Percentiles rank a stretch among this genome's conserved stretches.
phyloP scores from a whole-genome alignment of 2,797 vertebrate species.

The Rhinatrema bivittatum region DNA sequence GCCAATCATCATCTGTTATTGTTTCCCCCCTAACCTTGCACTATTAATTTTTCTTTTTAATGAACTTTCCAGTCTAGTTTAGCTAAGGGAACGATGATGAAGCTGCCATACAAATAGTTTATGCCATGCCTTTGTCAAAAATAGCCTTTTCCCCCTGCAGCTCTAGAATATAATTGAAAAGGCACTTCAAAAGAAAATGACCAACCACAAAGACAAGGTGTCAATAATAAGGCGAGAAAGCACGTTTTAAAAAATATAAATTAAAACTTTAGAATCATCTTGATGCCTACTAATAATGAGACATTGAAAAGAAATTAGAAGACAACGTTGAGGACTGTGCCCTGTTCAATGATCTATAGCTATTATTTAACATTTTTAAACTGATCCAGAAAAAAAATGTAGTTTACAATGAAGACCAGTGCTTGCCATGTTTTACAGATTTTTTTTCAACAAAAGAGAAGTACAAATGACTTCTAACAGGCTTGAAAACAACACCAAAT shows the following conservation, averaged over 20 bases:
- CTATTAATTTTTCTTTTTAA: conserved; percentile 70
- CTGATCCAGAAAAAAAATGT: no score
- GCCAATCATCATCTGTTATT: conserved; percentile 55
- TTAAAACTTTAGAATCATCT: neutral
- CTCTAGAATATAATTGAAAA: conserved; percentile 54
- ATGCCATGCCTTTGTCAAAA: conserved; percentile 47
- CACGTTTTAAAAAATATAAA: conserved; percentile 1
- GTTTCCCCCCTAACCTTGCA: conserved; percentile 53
- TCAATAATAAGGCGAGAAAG: conserved; percentile 41
- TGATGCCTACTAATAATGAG: conserved; percentile 6
- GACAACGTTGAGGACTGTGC: no score
- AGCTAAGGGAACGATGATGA: conserved; percentile 44
- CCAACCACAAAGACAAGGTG: conserved; percentile 41
- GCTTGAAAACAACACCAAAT: no score
- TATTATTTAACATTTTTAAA: no score
- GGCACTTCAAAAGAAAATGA: conserved; percentile 44
- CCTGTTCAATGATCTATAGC: no score
- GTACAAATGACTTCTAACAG: no score
- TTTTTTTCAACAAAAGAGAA: no score
- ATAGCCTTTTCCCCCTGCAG: conserved; percentile 36
- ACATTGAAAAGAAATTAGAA: conserved; percentile 14
- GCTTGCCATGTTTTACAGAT: no score
- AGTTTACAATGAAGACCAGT: no score
- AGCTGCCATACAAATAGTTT: conserved; percentile 56
- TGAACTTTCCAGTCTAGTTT: conserved; percentile 57